phyloP scores from a whole-genome alignment of 1,140 invertebrate species.

The Lepidurus packardi region DNA sequence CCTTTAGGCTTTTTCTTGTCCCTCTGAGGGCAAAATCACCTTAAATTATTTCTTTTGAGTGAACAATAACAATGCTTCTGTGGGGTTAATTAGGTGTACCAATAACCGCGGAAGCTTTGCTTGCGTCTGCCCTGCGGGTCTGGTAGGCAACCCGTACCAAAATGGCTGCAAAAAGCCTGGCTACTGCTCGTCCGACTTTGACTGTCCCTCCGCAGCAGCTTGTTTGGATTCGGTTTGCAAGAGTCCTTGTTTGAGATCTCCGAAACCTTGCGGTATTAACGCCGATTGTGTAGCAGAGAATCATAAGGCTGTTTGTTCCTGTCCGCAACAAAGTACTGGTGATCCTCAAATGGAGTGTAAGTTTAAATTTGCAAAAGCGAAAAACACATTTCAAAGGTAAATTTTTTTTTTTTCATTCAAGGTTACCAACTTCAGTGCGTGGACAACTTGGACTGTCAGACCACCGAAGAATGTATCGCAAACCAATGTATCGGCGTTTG shows the following conservation, averaged over 20 bases:
- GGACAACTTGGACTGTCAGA: conserved; percentile 66
- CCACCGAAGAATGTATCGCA: conserved; percentile 65
- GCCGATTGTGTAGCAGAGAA: conserved; percentile 58
- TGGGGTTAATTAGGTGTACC: conserved; percentile 51
- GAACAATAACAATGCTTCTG: background rate
- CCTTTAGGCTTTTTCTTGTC: background rate
- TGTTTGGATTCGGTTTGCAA: conserved; percentile 70
- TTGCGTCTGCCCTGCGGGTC: conserved; percentile 67
- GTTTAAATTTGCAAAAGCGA: no score
- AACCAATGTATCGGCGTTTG: conserved; percentile 75
- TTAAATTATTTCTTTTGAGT: background rate
- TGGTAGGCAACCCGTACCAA: conserved; percentile 66
- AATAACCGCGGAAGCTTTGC: conserved; percentile 68
- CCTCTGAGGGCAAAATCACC: background rate
- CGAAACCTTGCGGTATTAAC: conserved; percentile 59
- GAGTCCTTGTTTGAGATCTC: conserved; percentile 62
- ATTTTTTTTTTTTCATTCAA: conserved; percentile 40
- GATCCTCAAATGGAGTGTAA: conserved; percentile 23
- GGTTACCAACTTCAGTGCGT: conserved; percentile 69
- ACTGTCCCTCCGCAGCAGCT: conserved; percentile 69
- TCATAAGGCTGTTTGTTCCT: conserved; percentile 66
- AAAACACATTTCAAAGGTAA: background rate
- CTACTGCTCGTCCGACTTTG: conserved; percentile 69
- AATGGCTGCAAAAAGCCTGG: conserved; percentile 66
- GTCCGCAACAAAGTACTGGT: conserved; percentile 53